Base-by-base conservation (phyloP, 2,888 invertebrate genomes). In the Diogma glabrata region DNA sequence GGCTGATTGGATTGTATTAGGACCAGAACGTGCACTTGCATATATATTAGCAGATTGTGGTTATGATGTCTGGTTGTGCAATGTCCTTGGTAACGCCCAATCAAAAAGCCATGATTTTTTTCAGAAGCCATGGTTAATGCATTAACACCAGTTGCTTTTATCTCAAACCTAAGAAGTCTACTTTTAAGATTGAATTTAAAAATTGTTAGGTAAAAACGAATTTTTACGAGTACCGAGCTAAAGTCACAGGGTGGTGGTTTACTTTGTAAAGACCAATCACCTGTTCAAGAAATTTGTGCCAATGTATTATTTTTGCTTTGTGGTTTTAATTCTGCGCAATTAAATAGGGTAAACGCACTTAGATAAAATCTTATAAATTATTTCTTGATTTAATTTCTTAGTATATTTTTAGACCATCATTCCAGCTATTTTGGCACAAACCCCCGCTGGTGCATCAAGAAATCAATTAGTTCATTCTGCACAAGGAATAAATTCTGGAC, bases 1-100 rank as follows among this genome's bases (percentile, higher is more conserved):
- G 0, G 78, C 82, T 16, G 81, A 83, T 59, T 91, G 81, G 76
- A 72, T 91, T 12, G 67, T 85, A 43, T 79, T 83, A 69, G 81
- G 83, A 1, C 82, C 82, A 1, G 75, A 79, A 48, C 73, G 77
- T 2, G 75, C 77, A 56, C 61, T 68, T 53, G 68, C 65, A 22
- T 77, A 72, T 53, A 60, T 71, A 66, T 73, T 73, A 20, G 64
- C 70, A 3, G 74, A 75, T 57, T 65, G 61, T 12, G 74, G 74
- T 28, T 75, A 70, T 51, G 75, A 75, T 53, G 73, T 74, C 4
- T 82, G 81, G 81, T 59, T 83, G 59, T 79, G 78, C 1, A 84
- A 84, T 64, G 71, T 74, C 14, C 69, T 82, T 4, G 82, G 82
- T 38, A 82, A 81, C 60, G 73, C 72, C 5, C 82, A 81, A 59